Base-by-base conservation (phyloP, 1,140 invertebrate genomes). In the Caenorhabditis inopinata region DNA sequence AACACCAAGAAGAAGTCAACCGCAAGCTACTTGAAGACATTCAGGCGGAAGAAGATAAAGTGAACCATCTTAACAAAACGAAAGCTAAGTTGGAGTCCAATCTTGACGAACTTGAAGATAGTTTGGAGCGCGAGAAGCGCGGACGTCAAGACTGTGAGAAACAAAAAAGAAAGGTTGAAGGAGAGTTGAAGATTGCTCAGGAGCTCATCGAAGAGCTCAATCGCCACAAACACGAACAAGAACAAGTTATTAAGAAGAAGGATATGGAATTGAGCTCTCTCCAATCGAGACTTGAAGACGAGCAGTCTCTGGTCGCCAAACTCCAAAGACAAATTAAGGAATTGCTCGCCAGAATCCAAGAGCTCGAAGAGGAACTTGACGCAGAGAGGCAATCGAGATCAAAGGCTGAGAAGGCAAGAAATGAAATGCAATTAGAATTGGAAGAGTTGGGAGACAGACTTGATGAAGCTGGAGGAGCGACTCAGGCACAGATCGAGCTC, bases 311-410 rank as follows among this genome's bases (percentile, higher is more conserved):
- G 85, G 95, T 98, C 85, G 93, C 94, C 89, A 96, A 96, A 90
- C 91, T 95, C 78, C 95, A 97, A 91, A 97, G 96, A 91, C 96
- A 97, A 91, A 96, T 99, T 92, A 99, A 99, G 92, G 97, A 99
- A 92, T 92, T 98, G 83, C 94, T 96, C 90, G 85, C 85, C 21
- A 79, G 83, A 16, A 84, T 88, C 23, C 81, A 97, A 89, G 96
- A 98, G 90, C 92, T 98, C 84, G 96, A 98, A 91, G 96, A 98
- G 89, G 96, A 98, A 91, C 93, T 97, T 84, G 96, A 98, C 91
- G 94, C 95, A 82, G 96, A 98, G 91, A 93, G 96, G 89, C 95
- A 96, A 90, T 94, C 95, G 73, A 93, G 96, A 86, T 93, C 94
- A 85, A 98, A 98, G 90, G 90, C 87, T 27, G 87, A 88, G 49